A percentile compares a stretch with the other conserved stretches of the same genome.
phyloP scores from a whole-genome alignment of 2,797 vertebrate genomes.

The Percopsis omiscomaycus region DNA sequence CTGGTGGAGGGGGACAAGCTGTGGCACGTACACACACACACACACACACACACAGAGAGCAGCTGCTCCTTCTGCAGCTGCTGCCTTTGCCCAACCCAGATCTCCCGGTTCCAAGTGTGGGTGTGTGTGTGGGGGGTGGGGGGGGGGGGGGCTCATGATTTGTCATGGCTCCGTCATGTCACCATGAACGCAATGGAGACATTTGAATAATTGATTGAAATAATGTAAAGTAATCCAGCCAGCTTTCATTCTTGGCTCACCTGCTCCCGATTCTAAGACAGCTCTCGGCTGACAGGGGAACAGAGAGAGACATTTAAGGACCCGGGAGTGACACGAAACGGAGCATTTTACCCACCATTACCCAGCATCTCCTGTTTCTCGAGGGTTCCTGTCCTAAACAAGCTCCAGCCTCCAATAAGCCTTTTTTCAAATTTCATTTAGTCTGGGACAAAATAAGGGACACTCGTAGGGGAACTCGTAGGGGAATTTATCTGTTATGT shows the following conservation, averaged over 20 bases:
- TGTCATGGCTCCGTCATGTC: slow-evolving; percentile 63
- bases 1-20: slow-evolving; percentile 61
- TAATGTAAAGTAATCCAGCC: slow-evolving; percentile 83
- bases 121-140: slow-evolving; percentile 28
- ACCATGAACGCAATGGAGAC: slow-evolving; percentile 69
- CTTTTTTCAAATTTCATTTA: slow-evolving; percentile 4
- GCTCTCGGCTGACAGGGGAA: slow-evolving; percentile 65
- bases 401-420: background rate
- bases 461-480: slow-evolving; percentile 26
- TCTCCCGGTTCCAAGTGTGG: slow-evolving; percentile 60
- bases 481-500: slow-evolving; percentile 19
- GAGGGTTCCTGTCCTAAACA: slow-evolving; percentile 20
- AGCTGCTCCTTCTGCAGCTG: slow-evolving; percentile 79
- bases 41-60: slow-evolving; percentile 50
- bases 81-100: slow-evolving; percentile 70
- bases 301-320: slow-evolving; percentile 73
- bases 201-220: slow-evolving; percentile 84
- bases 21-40: slow-evolving; percentile 27
- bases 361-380: slow-evolving; percentile 61
- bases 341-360: slow-evolving; percentile 74
- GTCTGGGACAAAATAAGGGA: background rate
- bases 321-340: slow-evolving; percentile 68
- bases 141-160: slow-evolving; percentile 59
- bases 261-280: slow-evolving; percentile 67
- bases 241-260: slow-evolving; percentile 74